Evolutionary conservation across 1,140 invertebrate genomes (phyloP), one percentile per base, ranked within the genome.

Genomic region (Telenomus remus): DNA sequence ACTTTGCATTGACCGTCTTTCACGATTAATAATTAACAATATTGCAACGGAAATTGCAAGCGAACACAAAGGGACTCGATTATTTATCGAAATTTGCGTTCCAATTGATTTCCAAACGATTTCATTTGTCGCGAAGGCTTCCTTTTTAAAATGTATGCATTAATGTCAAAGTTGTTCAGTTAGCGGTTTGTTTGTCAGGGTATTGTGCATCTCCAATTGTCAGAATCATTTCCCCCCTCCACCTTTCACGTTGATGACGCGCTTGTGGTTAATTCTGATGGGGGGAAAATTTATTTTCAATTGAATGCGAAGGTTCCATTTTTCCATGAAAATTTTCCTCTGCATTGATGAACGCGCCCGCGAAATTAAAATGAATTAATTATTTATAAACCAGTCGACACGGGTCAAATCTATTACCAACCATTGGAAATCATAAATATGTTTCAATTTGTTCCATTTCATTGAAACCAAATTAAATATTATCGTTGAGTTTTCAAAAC

Each of bases 11-110:
- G 27, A 55, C 27, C 50, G 35, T 64, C 50, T 64, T 55, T 54
- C 8, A 27, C 37, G 37, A 46, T 39, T 42, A 39, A 56, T 56
- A 37, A 39, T 64, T 55, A 50, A 56, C 37, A 50, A 50, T 14
- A 44, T 56, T 13, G 35, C 47, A 39, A 56, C 7, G 61, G 14
- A 54, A 64, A 51, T 47, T 47, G 50, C 48, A n/a, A 48, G n/a
- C 34, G 14, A 43, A 35, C 15, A 65, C 51, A 54, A 65, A 55
- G 49, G 43, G 33, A 33, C 35, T 43, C 53, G 34, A 66, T 54
- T 56, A 53, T 65, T 65, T 54, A 54, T 69, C 42, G 48, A 60
- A 69, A 60, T 69, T 69, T 27, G 19, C 19, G 19, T n/a, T 15
- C n/a, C 48, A 48, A 61, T 61, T 61, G 51, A 33, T 16, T 37